Conservation (phyloP, 2,888 invertebrate species). For the Pachliopta kotzebuea region DNA sequence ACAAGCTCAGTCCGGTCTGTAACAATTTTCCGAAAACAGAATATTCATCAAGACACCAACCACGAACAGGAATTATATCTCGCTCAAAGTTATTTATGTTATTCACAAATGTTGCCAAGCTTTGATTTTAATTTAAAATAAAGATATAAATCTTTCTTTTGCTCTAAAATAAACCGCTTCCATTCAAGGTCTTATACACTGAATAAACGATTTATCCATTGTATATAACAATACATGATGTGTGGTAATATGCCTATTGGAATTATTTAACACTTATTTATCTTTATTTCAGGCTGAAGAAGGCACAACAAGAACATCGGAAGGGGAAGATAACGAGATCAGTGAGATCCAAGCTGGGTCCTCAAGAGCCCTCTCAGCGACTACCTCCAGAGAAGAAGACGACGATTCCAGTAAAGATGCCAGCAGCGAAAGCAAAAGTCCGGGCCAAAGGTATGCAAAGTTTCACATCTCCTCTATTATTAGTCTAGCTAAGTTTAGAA, state of each 20-base stretch:
- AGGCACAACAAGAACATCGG: constrained; percentile 65
- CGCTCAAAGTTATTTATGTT: background rate
- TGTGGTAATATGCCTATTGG: background rate
- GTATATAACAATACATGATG: background rate
- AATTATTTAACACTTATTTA: background rate
- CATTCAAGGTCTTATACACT: no score
- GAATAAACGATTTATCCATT: background rate
- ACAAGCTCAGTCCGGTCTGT: constrained; percentile 5
- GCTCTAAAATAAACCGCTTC: background rate
- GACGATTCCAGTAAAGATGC: constrained; percentile 86
- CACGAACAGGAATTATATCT: background rate
- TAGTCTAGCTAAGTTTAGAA: background rate
- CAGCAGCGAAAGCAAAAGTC: constrained; percentile 85
- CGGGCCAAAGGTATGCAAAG: constrained; percentile 83
- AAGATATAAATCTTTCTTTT: background rate
- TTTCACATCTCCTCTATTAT: background rate
- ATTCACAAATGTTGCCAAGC: constrained; percentile 4
- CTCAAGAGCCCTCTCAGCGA: constrained; percentile 77
- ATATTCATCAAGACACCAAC: constrained; percentile 7
- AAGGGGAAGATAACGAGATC: constrained; percentile 70
- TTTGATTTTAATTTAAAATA: background rate
- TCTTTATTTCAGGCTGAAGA: constrained; percentile 67
- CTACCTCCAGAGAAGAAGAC: constrained; percentile 86
- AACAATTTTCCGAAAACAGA: constrained; percentile 11
- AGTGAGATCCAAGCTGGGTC: constrained; percentile 67